These are phyloP conservation scores for Drosophila stalkeri DNA, from an alignment of 2,888 invertebrate genomes.

Conservation along the genomic window DNA sequence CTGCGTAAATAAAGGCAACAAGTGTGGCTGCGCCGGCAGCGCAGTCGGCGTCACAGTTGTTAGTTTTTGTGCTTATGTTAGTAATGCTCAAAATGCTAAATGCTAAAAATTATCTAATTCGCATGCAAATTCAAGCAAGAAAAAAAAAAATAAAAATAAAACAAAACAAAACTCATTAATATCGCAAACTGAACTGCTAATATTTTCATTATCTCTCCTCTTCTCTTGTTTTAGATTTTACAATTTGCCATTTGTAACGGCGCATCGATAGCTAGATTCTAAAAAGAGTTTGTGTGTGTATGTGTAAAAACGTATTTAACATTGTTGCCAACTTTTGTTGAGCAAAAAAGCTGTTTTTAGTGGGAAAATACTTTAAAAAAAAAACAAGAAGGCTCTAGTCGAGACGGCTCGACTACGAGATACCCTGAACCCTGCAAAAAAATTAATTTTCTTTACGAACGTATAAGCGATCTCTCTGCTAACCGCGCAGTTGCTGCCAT, in stretches of 20 bases:
- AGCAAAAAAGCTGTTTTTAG: too few species aligned
- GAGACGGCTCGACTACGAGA: too few species aligned
- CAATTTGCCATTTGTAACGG: constrained; percentile 36
- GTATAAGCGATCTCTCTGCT: too few species aligned
- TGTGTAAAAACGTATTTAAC: too few species aligned
- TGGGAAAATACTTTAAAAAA: too few species aligned
- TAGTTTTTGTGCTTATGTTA: constrained; percentile 30
- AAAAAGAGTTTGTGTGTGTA: constrained; percentile 6
- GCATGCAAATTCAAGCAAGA: constrained; percentile 28
- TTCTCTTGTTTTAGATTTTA: background rate
- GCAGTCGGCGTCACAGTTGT: constrained; percentile 14
- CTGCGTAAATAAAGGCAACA: constrained; percentile 74
- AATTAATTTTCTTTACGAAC: too few species aligned
- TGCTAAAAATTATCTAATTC: constrained; percentile 39
- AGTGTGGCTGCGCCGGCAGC: constrained; percentile 43
- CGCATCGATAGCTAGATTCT: constrained; percentile 21
- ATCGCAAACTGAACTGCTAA: constrained; percentile 12
- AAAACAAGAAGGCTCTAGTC: too few species aligned
- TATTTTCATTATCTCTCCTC: background rate
- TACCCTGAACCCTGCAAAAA: too few species aligned
- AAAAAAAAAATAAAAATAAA: too few species aligned
- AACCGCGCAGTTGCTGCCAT: too few species aligned
- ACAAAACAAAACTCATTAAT: constrained; percentile 23
- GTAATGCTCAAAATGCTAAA: constrained; percentile 23
- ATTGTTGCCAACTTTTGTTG: background rate